Base-by-base conservation (phyloP, 2,797 vertebrate species). In the Melanotaenia maccullochi region DNA sequence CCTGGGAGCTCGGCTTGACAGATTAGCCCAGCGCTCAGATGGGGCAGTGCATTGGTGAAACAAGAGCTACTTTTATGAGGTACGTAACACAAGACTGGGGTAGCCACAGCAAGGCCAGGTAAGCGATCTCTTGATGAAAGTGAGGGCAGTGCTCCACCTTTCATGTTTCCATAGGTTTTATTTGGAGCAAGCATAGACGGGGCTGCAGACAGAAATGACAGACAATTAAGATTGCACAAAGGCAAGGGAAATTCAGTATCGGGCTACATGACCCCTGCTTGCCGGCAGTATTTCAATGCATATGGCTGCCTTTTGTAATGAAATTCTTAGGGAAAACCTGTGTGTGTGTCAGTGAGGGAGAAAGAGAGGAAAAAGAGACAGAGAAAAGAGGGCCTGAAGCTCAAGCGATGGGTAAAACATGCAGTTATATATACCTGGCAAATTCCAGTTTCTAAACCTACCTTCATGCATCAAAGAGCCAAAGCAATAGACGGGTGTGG, bases 151-250 rank as follows among this genome's bases (percentile, higher is more conserved):
- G 93, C 93, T 96, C 94, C 94, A 95, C 94, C 94, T 96, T 95
- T 96, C 94, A 94, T 95, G 93, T 95, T 95, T 94, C 93, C 94
- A 93, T 95, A 95, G 93, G 94, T 95, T 95, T 95, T 95, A 93
- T 95, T 94, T 94, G 93, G 92, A 93, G 89, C 64, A 47, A 84
- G 81, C 92, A 93, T 87, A 93, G 89, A 88, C 82, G 0, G 88
- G 89, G 78, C 87, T 86, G 92, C 92, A 93, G 94, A 94, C 93
- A 93, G 85, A 92, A 93, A 91, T 91, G 93, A 93, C 91, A 95
- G 94, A 95, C 93, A 94, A 93, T 94, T 94, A 95, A 94, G 92
- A 94, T 81, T 83, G 81, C 92, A 93, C 93, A 93, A 93, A 84
- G 90, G 92, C 89, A 85, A 88, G 92, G 90, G 83, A 93, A 94